Percentiles rank a stretch among this genome's conserved stretches.
Conservation (phyloP, 1,140 invertebrate species). For the Drosophila nigrodunni region DNA sequence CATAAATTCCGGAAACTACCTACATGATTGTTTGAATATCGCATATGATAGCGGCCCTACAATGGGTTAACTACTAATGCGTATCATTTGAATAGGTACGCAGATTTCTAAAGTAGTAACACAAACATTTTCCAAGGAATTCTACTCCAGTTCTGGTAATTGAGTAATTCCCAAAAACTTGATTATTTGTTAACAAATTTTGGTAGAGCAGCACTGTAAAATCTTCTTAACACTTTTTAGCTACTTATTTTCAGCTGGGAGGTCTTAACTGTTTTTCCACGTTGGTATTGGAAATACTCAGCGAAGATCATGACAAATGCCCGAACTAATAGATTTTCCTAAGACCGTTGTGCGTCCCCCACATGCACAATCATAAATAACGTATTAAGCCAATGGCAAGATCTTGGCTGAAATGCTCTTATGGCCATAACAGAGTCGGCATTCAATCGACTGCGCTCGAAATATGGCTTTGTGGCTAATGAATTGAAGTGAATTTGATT, state of each 20-base stretch:
- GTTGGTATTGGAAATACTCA: neutral
- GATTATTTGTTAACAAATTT: no score
- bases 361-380: constrained; percentile 43
- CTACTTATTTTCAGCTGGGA: neutral
- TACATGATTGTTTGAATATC: constrained; percentile 1
- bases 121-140: no score
- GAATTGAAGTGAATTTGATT: constrained; percentile 51
- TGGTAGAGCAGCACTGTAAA: no score
- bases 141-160: no score
- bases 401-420: constrained; percentile 32
- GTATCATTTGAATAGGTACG: neutral
- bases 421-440: constrained; percentile 36
- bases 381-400: constrained; percentile 41
- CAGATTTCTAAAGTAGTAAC: neutral
- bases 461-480: constrained; percentile 30
- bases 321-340: constrained; percentile 37
- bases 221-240: no score
- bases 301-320: constrained; percentile 40
- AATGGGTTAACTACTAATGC: neutral
- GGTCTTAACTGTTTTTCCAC: neutral
- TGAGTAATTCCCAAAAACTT: no score
- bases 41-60: neutral
- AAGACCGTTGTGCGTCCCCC: constrained; percentile 1
- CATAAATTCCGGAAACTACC: constrained; percentile 15
- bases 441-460: constrained; percentile 9